Base-by-base conservation (phyloP, 1,140 invertebrate species). In the Oryctes rhinoceros region DNA sequence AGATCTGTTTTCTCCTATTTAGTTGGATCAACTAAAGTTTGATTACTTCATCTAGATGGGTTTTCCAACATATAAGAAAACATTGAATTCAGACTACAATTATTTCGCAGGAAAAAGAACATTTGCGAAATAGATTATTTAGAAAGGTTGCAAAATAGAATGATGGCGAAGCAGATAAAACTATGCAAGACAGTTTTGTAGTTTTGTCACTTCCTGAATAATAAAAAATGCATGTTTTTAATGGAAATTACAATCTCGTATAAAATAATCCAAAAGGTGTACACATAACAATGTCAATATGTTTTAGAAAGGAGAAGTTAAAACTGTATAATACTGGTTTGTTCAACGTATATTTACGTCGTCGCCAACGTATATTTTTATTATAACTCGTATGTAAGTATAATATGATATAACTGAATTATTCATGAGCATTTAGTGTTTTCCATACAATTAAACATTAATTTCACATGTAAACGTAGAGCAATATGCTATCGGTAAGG, bases 391-490 rank as follows among this genome's bases (percentile, higher is more conserved):
- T 18, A 59, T 59, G 24, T 30, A 30, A 1, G 9, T 44, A 44
- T 44, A 7, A 59, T 59, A 59, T 59, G 53, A 59, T 59, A 59
- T 59, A 59, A 59, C 53, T 59, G 53, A 59, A 59, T 59, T 59
- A 59, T 59, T 59, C 18, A 59, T 59, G 53, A 59, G 53, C 53
- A 59, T 59, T 59, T 59, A 59, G 18, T 18, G 53, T 59, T 59
- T 59, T 59, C 53, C 53, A 59, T 59, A 59, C 53, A 59, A 59
- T 59, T 59, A 59, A 59, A 59, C 53, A 59, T 59, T 59, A 59
- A 59, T 59, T 59, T 59, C 3, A 59, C 5, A 59, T n/a, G 13
- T 53, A 53, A 53, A 18, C 49, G n/a, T 53, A 53, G 11, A 15
- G n/a, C 4, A 53, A 53, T 53, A 9, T 7, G 49, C 47, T 48